Conservation (phyloP, 2,797 vertebrate species). For the Peromyscus eremicus region DNA sequence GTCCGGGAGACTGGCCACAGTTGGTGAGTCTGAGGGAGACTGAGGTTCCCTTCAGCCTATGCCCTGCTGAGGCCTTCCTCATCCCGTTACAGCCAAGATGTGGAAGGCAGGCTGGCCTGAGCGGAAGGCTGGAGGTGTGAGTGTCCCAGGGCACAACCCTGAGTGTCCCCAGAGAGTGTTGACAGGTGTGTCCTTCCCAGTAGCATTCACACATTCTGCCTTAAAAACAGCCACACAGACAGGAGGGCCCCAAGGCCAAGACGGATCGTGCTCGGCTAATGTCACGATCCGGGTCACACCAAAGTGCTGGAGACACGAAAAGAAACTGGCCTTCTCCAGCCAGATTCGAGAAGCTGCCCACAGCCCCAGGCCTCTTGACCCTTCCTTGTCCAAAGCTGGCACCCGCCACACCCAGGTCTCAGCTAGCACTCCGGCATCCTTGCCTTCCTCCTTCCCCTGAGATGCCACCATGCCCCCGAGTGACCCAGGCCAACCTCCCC, state of each 20-base stretch:
- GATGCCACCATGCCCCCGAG: background rate
- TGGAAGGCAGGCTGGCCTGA: background rate
- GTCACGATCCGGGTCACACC: background rate
- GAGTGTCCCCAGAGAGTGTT: background rate
- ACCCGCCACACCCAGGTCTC: accelerated
- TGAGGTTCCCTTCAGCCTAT: too few relatives aligned
- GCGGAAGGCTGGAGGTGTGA: background rate
- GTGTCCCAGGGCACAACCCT: background rate
- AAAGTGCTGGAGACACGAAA: background rate
- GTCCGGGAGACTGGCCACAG: accelerated
- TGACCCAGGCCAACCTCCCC: background rate
- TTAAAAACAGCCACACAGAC: background rate
- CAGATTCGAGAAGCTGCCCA: background rate
- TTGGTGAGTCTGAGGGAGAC: background rate
- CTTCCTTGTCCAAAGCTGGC: background rate
- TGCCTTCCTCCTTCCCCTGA: background rate
- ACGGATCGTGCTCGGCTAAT: background rate
- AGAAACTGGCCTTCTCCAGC: background rate
- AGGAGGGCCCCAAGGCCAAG: background rate
- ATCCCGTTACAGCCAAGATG: background rate
- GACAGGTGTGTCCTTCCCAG: accelerated
- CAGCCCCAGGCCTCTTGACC: background rate
- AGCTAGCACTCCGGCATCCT: background rate
- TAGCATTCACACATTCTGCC: background rate
- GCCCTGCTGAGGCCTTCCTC: background rate